Conservation (phyloP, 2,113 vertebrate species). For the Aegotheles bennettii region DNA sequence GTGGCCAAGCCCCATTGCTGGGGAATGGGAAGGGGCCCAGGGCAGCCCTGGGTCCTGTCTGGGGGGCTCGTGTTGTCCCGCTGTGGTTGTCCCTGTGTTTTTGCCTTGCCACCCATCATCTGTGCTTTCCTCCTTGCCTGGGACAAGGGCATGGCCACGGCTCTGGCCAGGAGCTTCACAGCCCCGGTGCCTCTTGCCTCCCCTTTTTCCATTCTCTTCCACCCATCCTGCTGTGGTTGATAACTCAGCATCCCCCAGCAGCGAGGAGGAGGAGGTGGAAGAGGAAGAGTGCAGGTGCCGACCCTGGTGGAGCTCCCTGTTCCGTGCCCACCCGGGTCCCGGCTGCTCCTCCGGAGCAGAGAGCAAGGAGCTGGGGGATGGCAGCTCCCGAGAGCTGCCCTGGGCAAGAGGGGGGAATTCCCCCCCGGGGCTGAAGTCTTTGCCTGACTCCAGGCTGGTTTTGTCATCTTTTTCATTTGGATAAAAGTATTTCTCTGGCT, state of each 20-base stretch:
- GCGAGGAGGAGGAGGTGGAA: neutral
- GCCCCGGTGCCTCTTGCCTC: neutral
- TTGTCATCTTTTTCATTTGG: neutral
- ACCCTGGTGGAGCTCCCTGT: neutral
- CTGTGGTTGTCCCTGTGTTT: neutral
- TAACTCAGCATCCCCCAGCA: neutral
- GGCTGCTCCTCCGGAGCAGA: neutral
- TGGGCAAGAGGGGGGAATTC: neutral
- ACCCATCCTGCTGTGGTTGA: neutral
- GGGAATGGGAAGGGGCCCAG: neutral
- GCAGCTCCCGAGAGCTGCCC: neutral
- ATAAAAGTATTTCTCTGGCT: neutral
- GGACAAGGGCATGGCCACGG: neutral
- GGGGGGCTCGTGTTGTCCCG: neutral
- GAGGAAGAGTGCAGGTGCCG: neutral
- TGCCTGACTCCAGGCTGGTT: neutral
- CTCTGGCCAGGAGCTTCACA: rapidly evolving
- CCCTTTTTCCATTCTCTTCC: neutral
- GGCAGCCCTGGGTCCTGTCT: rapidly evolving
- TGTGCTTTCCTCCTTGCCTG: rapidly evolving
- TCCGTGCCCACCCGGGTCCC: rapidly evolving
- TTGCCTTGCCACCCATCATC: neutral
- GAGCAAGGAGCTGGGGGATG: rapidly evolving
- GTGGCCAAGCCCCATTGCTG: rapidly evolving
- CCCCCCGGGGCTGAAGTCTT: no score